A percentile compares a stretch with the other conserved stretches of the same genome.
Conservation (phyloP, 2,888 invertebrate species). For the Podotricha telesiphe region DNA sequence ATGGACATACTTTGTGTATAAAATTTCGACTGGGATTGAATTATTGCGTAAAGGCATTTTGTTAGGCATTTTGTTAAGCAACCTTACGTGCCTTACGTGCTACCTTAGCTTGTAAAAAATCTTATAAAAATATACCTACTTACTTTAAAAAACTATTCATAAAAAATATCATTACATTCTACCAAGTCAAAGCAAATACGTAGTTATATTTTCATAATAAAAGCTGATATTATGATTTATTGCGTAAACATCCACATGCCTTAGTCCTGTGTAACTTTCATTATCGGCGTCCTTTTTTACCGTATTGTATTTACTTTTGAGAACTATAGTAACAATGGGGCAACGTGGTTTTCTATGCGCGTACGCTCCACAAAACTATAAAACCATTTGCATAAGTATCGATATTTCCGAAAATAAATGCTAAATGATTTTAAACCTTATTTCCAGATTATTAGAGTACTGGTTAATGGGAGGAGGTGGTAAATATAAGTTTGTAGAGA, state of each 20-base stretch:
- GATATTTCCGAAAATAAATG: conserved; percentile 32
- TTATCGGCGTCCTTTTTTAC: conserved; percentile 62
- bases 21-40: no score
- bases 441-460: conserved; percentile 23
- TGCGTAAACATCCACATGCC: conserved; percentile 54
- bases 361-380: conserved; percentile 77
- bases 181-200: neutral
- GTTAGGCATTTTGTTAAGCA: no score
- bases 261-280: conserved; percentile 62
- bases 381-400: conserved; percentile 58
- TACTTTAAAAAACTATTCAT: neutral
- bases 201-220: conserved; percentile 7
- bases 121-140: neutral
- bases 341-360: conserved; percentile 73
- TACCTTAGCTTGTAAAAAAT: neutral
- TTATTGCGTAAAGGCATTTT: no score
- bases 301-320: conserved; percentile 61
- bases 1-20: neutral
- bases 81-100: no score
- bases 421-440: conserved; percentile 49
- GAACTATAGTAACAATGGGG: conserved; percentile 70
- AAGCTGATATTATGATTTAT: conserved; percentile 42
- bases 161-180: neutral
- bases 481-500: conserved; percentile 56
- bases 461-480: conserved; percentile 22